These are phyloP conservation scores for Lypha dubia DNA, from an alignment of 2,888 invertebrate species.

Conservation along the genomic window DNA sequence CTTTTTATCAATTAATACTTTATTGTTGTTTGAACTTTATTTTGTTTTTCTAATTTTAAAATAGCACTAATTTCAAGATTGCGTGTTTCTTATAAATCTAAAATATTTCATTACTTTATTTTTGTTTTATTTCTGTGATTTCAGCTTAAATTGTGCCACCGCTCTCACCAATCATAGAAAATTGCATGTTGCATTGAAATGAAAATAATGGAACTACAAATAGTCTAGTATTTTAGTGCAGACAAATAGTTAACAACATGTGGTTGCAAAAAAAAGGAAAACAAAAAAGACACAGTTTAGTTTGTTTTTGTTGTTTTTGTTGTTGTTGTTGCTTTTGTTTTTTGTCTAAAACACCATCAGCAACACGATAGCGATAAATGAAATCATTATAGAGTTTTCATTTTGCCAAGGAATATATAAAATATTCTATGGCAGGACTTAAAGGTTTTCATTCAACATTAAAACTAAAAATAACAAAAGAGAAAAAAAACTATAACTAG, in stretches of 20 bases:
- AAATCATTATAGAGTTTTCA: conserved; percentile 1
- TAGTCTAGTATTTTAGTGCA: conserved; percentile 38
- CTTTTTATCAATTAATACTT: conserved; percentile 47
- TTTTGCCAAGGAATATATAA: background rate
- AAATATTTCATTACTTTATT: conserved; percentile 33
- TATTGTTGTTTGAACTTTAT: background rate
- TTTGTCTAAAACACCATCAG: background rate
- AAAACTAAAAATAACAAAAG: background rate
- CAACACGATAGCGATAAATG: conserved; percentile 21
- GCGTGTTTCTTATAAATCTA: conserved; percentile 56
- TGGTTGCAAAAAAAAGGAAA: background rate
- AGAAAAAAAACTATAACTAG: conserved; percentile 3
- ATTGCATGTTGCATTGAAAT: conserved; percentile 21
- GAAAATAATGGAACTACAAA: conserved; percentile 50
- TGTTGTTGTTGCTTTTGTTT: background rate
- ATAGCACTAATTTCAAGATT: conserved; percentile 49
- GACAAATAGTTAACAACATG: conserved; percentile 5
- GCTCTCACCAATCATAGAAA: background rate
- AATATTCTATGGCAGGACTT: background rate
- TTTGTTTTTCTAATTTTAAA: conserved; percentile 15
- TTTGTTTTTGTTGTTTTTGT: background rate
- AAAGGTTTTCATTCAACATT: conserved; percentile 24
- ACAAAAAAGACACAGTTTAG: conserved; percentile 17
- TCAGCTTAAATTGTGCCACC: background rate
- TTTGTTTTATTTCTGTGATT: background rate